phyloP scores from a whole-genome alignment of 1,140 invertebrate genomes.

The Lordiphosa collinella region DNA sequence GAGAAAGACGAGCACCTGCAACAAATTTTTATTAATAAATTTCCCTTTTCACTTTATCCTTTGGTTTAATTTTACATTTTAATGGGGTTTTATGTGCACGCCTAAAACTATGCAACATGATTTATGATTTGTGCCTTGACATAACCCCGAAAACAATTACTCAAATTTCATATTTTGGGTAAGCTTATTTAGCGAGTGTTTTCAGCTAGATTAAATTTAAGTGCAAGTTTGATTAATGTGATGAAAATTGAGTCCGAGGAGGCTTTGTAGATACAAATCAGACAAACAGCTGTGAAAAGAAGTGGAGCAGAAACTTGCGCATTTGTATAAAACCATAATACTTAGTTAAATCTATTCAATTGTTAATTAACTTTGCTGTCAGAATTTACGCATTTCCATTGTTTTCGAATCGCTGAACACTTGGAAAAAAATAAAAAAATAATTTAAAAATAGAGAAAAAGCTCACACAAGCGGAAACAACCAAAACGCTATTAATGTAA shows the following conservation, averaged over 20 bases:
- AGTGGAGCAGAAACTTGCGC: neutral
- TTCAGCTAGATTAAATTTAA: conserved; percentile 70
- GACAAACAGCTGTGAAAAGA: conserved; percentile 11
- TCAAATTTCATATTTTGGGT: conserved; percentile 70
- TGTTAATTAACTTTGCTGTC: conserved; percentile 61
- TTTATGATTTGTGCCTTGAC: conserved; percentile 58
- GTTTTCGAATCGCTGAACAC: conserved; percentile 34
- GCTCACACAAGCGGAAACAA: neutral
- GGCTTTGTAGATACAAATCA: conserved; percentile 19
- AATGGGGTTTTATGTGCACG: conserved; percentile 56
- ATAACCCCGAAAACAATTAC: conserved; percentile 71
- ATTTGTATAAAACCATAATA: conserved; percentile 18
- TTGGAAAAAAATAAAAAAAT: conserved; percentile 7
- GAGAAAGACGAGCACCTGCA: conserved; percentile 16
- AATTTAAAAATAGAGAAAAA: neutral
- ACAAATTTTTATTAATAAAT: conserved; percentile 54
- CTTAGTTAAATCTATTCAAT: conserved; percentile 19
- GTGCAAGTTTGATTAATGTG: conserved; percentile 67
- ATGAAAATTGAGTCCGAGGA: conserved; percentile 13
- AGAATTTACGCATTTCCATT: conserved; percentile 10
- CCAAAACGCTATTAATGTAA: conserved; percentile 18
- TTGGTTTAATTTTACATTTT: conserved; percentile 70
- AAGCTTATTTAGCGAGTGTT: conserved; percentile 36
- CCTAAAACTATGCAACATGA: conserved; percentile 74
- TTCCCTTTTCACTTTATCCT: neutral